Evolutionary conservation across 2,113 vertebrate species (phyloP), one percentile per base, ranked within the genome.

Genomic region (Syngnathus scovelli): DNA sequence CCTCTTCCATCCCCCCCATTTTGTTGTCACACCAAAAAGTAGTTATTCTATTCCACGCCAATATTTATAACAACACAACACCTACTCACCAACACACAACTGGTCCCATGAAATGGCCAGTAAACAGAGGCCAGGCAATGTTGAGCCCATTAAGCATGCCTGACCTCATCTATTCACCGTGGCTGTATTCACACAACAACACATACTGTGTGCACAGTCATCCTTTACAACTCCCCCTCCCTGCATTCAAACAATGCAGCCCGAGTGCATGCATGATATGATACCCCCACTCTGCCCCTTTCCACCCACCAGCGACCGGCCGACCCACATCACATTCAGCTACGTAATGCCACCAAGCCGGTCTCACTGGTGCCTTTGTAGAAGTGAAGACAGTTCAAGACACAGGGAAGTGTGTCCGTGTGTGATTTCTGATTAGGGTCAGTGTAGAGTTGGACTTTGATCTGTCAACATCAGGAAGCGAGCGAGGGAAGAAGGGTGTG

Each of bases 361-460:
- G 27, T 69, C n/a, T 80, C 74, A 70, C 51, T 66, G 61, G 41
- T 66, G 60, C 48, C 83, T 83, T 78, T 78, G 75, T 71, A 55
- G 64, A 11, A 49, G 76, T 43, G 60, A 19, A 6, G 21, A 70
- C 69, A 79, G 80, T 79, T 79, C 74, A 70, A 75, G 52, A 66
- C 69, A 67, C 66, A 43, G 59, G 71, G 71, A 64, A 70, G 67
- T 36, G 55, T 61, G 6, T 68, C 36, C 36, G 63, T 60, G 71
- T 67, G 62, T 56, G 67, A 65, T 68, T 71, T 51, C 65, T 68
- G 79, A 85, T 82, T 1, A 16, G 73, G 67, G 61, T 62, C 51
- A 55, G 49, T 19, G 66, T 74, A 41, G 71, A 66, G 79, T 61
- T 72, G 67, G 81, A 84, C 85, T 83, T 88, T 87, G 86, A 81